Evolutionary conservation across 1,140 invertebrate genomes (phyloP), one percentile per base, ranked within the genome.

Genomic region (Apis florea): DNA sequence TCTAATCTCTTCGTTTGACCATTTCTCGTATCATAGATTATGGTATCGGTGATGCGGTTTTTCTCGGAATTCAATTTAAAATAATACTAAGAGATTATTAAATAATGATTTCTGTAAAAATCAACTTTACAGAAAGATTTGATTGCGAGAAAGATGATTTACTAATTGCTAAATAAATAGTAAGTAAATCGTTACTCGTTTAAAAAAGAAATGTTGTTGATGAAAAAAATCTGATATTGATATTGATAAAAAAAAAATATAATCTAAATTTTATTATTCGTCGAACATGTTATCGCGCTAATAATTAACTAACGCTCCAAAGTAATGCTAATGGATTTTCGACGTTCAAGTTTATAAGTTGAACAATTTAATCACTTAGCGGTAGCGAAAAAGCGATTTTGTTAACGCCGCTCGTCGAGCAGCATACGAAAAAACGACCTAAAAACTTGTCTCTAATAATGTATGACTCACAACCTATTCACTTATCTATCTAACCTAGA

Each of bases 381-480:
- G 72, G 24, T 51, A 61, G 81, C 63, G 68, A 40, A 83, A 51
- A 51, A 31, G 31, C 66, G 13, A 64, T 70, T 72, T 74, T 63
- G 70, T 82, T 58, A 53, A 24, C 6, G 53, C 13, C 64, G 58
- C n/a, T 73, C 40, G 49, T 49, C 31, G 13, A 73, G 54, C 77
- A 66, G 47, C 67, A 21, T 40, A 51, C 6, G 31, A 78, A 82
- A 86, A 84, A 84, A 59, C 69, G 82, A 84, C 78, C 69, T 87
- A 87, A 87, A 87, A 87, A 84, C 73, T 77, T 21, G 83, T 13
- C 75, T 75, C 59, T 78, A 85, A 87, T 83, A 85, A 87, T 66
- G 63, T 58, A n/a, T 88, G 86, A 88, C 79, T 88, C 86, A 88
- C 81, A 64, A 56, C 63, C 75, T 83, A 87, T 88, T 88, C 86